Evolutionary conservation across 1,140 invertebrate genomes (phyloP), one percentile per base, ranked within the genome.

Genomic region (Spodoptera frugiperda): DNA sequence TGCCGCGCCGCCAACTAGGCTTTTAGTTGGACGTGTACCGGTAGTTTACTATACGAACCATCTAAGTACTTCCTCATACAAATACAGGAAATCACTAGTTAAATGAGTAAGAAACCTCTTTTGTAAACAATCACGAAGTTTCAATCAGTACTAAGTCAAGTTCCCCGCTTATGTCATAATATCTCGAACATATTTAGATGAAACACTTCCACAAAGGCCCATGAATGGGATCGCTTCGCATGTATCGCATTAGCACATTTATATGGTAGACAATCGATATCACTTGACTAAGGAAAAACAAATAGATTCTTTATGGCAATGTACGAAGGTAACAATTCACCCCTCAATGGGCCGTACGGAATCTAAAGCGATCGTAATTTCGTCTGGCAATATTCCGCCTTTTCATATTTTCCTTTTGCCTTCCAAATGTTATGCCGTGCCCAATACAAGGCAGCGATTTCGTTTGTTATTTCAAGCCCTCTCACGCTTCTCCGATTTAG

Each of bases 351-450:
- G 86, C 85, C 87, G 88, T 90, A 86, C 78, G 87, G 90, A 92
- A 91, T 93, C 91, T 87, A 92, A 93, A 93, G 88, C 89, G 89
- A 93, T 92, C 87, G 92, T 92, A 93, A 93, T 93, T 92, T 91
- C 85, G 91, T 87, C 87, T 87, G 89, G 90, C 88, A 93, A 93
- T 92, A 92, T 93, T 91, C 87, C 79, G 88, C 84, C 85, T 90
- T 93, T 90, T 90, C 91, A 93, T 93, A 93, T 92, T 93, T 93
- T 91, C 87, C 87, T 87, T 89, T 91, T 91, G 86, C 89, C 83
- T 87, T 78, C 83, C 87, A 84, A 92, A 90, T 89, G 86, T 91
- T 88, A 86, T 87, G 81, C 82, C 83, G 81, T 80, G 80, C 84
- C 83, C 87, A 85, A 91, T 90, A 91, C 88, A 89, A 80, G 77